Base-by-base conservation (phyloP, 2,888 invertebrate genomes). In the Lepidocyrtoides sp. region DNA sequence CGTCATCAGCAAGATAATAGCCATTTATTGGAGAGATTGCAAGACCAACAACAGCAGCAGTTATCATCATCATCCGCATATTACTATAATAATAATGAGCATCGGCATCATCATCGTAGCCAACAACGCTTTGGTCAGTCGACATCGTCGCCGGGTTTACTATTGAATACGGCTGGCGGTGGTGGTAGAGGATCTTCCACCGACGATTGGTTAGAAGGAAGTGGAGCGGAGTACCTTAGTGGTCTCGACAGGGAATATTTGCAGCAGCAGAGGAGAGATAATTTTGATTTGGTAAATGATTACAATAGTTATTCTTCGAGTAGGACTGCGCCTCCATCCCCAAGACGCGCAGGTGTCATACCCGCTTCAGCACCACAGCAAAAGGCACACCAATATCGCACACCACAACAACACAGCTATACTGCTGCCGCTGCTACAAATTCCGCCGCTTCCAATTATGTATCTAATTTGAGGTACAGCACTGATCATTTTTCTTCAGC, bases 401-500 rank as follows among this genome's bases (percentile, higher is more conserved):
- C 75, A 48, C 75, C 48, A 75, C 23, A 20, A 44, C 69, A 51
- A 48, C 69, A 79, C 57, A 44, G 79, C 57, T 81, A 81, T 81
- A 23, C 75, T 14, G 36, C 84, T 26, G 54, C 54, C 48, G 41
- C 83, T 41, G 51, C 54, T 36, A 57, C 32, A 32, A 57, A 54
- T 20, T 44, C 79, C 29, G 44, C 77, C 23, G 81, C 81, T 81
- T 57, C 57, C 32, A 81, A 87, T 32, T 87, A 51, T 48, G 69
- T 72, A 51, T 54, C 69, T 83, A 89, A 75, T 81, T 48, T 83
- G 72, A 89, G 81, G 48, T 75, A 82, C 72, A 63, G 23, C 54
- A 82, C 82, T 57, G 72, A 82, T 89, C 82, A 88, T 69, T 88
- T 81, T 88, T 23, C 69, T 23, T 14, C 32, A 20, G 81, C 81